Evolutionary conservation across 2,113 vertebrate genomes (phyloP).

Genomic region (Toxotes jaculatrix): DNA sequence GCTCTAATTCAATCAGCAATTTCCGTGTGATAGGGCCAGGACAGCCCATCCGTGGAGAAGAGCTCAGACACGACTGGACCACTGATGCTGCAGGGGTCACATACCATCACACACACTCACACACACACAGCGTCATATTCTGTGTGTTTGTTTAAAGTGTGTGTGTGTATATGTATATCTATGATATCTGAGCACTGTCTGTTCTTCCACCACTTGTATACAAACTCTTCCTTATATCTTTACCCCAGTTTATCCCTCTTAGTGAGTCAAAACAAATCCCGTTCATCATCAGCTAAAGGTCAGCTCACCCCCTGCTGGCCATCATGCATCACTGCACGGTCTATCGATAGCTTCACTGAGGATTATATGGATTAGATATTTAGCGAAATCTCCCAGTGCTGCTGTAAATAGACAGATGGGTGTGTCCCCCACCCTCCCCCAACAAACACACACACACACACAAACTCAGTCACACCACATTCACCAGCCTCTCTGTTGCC

Average conservation of each 20-base stretch:
- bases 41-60: neutral
- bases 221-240: neutral
- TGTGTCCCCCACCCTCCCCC: conserved; percentile 36
- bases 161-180: neutral
- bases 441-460: conserved; percentile 17
- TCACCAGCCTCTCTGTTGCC: conserved; percentile 17
- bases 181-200: neutral
- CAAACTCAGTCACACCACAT: conserved; percentile 6
- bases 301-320: conserved; percentile 61
- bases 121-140: neutral
- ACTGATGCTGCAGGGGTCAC: conserved; percentile 1
- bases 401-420: conserved; percentile 82
- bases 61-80: neutral
- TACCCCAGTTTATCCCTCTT: neutral
- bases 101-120: neutral
- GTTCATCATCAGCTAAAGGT: neutral
- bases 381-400: conserved; percentile 70
- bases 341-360: conserved; percentile 47
- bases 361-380: conserved; percentile 83
- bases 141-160: conserved; percentile 9
- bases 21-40: conserved; percentile 16
- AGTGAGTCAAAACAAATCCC: neutral
- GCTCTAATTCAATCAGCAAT: conserved; percentile 52
- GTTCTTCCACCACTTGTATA: neutral
- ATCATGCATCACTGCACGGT: neutral